Conservation (phyloP, 2,113 vertebrate genomes). For the Cathartes aura region DNA sequence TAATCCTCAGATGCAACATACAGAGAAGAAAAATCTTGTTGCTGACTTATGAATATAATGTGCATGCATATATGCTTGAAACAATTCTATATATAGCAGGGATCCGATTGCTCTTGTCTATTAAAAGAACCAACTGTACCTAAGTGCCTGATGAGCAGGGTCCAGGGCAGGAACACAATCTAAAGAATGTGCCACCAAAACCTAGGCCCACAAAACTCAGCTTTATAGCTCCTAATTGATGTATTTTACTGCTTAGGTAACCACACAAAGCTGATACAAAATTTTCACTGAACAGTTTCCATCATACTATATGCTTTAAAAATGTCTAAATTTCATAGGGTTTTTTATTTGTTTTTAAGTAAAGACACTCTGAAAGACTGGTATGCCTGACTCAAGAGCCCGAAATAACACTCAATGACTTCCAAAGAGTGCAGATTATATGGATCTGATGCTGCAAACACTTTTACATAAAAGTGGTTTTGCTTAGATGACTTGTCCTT, state of each 20-base stretch:
- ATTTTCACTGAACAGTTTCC: background rate
- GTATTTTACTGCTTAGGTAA: background rate
- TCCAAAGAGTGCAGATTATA: background rate
- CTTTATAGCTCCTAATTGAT: background rate
- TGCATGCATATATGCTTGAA: background rate
- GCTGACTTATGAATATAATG: background rate
- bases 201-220: background rate
- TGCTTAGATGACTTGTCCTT: background rate
- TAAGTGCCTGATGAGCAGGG: background rate
- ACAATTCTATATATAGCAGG: background rate
- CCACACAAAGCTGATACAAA: background rate
- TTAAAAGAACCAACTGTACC: background rate
- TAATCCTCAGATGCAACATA: background rate
- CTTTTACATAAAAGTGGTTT: background rate
- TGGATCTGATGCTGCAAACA: background rate
- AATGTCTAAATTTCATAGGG: background rate
- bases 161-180: background rate
- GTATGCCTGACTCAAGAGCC: background rate
- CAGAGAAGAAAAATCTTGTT: background rate
- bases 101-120: background rate
- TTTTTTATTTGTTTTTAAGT: background rate
- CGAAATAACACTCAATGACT: background rate
- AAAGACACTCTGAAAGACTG: background rate
- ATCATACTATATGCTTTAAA: background rate
- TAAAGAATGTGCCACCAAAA: conserved; percentile 2